phyloP scores from a whole-genome alignment of 2,797 vertebrate genomes.

The Manis javanica region DNA sequence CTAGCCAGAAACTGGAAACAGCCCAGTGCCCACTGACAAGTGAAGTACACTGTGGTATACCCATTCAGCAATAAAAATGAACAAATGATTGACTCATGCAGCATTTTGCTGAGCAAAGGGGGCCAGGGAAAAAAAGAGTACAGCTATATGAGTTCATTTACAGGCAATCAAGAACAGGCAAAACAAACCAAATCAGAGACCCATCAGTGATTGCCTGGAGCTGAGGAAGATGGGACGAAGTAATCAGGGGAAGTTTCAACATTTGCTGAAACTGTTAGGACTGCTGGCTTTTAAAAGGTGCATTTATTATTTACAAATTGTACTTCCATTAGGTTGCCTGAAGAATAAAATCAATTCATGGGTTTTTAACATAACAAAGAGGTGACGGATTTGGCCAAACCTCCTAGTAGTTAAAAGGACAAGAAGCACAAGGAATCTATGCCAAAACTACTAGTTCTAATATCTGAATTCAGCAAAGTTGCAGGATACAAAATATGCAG shows the following conservation, averaged over 20 bases:
- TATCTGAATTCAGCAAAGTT: too few species aligned
- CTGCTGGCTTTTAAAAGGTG: background rate
- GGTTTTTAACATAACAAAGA: background rate
- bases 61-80: background rate
- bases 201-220: background rate
- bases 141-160: background rate
- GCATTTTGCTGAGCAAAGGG: background rate
- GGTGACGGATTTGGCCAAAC: background rate
- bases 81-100: background rate
- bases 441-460: too few species aligned
- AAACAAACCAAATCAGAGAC: background rate
- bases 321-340: background rate
- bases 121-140: background rate
- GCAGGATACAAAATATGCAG: too few species aligned
- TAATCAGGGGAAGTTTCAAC: background rate
- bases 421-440: background rate
- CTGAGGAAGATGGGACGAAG: background rate
- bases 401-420: background rate
- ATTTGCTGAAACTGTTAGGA: background rate
- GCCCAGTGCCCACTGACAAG: background rate
- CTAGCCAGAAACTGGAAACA: background rate
- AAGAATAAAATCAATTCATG: constrained; percentile 12
- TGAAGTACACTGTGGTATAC: background rate
- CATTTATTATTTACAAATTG: background rate
- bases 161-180: background rate